Percentiles rank a stretch among this genome's conserved stretches.
Conservation (phyloP, 2,797 vertebrate species). For the Coccyzus lansbergi region DNA sequence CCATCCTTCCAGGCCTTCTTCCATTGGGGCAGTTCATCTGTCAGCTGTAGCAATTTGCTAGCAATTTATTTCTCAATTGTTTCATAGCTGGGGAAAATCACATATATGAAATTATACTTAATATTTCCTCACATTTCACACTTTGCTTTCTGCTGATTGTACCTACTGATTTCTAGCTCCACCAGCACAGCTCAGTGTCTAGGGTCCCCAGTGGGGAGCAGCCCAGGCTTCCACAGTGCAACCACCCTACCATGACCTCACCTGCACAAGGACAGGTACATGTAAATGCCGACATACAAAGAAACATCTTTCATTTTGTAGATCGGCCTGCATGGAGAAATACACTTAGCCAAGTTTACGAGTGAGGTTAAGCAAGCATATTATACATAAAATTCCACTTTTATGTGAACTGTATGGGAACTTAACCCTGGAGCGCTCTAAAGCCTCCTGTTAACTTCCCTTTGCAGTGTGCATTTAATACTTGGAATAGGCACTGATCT, state of each 20-base stretch:
- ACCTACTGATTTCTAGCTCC: neutral
- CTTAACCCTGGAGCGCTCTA: neutral
- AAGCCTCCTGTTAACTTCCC: neutral
- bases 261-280: neutral
- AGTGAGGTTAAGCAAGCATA: neutral
- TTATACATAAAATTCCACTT: neutral
- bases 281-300: neutral
- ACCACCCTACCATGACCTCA: neutral
- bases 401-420: neutral
- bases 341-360: neutral
- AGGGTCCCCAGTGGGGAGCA: neutral
- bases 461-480: neutral
- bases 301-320: neutral
- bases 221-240: neutral
- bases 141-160: neutral
- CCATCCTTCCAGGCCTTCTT: neutral
- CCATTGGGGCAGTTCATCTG: neutral
- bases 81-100: neutral
- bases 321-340: neutral
- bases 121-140: neutral
- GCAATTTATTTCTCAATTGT: neutral
- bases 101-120: neutral
- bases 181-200: neutral
- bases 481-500: neutral
- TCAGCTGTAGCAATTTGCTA: neutral